phyloP scores from a whole-genome alignment of 2,797 vertebrate genomes.

The Mareca penelope region DNA sequence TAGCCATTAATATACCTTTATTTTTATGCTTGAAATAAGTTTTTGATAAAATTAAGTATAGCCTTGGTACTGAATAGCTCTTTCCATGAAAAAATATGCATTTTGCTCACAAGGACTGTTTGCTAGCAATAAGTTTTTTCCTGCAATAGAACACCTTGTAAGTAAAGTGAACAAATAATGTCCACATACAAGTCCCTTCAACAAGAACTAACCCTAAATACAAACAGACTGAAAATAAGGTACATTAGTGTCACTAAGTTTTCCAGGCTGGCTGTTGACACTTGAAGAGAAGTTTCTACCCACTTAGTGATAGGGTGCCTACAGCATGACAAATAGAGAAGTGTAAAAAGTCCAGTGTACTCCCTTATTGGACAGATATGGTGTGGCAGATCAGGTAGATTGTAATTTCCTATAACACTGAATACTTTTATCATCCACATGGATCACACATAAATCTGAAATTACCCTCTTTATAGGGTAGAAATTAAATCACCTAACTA shows the following conservation, averaged over 20 bases:
- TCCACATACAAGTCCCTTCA: neutral
- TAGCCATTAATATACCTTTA: neutral
- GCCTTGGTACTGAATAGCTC: neutral
- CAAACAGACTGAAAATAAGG: neutral
- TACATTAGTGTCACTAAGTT: neutral
- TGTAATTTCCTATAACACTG: accelerated
- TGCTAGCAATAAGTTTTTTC: neutral
- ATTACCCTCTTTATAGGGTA: neutral
- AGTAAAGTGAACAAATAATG: neutral
- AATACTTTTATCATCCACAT: neutral
- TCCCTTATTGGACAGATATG: too few relatives aligned
- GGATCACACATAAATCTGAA: neutral
- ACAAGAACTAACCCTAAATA: neutral
- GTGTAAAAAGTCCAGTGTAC: accelerated
- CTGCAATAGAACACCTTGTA: neutral
- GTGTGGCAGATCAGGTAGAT: neutral
- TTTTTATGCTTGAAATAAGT: neutral
- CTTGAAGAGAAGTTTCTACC: neutral
- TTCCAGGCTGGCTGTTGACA: neutral
- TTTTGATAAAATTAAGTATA: neutral
- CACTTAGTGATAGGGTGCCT: neutral
- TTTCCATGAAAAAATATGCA: neutral
- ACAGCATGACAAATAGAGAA: neutral
- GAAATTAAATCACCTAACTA: neutral
- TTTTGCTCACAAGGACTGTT: neutral